Base-by-base conservation (phyloP, 2,797 vertebrate genomes). In the Platyrinchus mystaceus region DNA sequence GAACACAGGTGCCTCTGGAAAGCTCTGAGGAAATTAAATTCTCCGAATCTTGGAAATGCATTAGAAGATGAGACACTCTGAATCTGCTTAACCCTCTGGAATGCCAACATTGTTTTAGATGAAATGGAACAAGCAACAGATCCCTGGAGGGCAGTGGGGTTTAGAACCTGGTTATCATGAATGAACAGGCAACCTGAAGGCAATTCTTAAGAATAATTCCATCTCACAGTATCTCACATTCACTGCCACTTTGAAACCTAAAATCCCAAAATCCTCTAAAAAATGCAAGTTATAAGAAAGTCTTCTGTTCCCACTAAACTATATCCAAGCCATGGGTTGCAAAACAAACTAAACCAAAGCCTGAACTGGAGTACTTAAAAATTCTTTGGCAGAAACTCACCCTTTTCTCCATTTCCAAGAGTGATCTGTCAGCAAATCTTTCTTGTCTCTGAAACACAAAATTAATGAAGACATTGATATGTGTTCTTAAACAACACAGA, bases 351-450 rank as follows among this genome's bases (percentile, higher is more conserved):
- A 41, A 89, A 90, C 52, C 19, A 90, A 94, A 82, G 66, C 27
- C 50, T 46, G 67, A 60, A 80, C 1, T 71, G 27, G 37, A 94
- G 13, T 32, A 80, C 53, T 82, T 62, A 87, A 26, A 76, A 95
- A 87, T 49, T 74, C 23, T 82, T 62, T 93, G 73, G 56, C 53
- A 70, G 68, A 96, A 91, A 96, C 96, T 98, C 98, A 99, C 99
- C 99, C 99, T 99, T 99, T 99, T 99, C 98, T 99, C 99, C 98
- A 99, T 99, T 98, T 99, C 99, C 92, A 99, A 98, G 97, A 99
- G 98, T 90, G 99, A 99, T 97, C 99, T 98, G 97, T 99, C 99
- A 88, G 99, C 98, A 96, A 98, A 99, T 96, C 99, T 99, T 97
- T 99, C 99, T 98, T 99, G 99, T 97, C 99, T 99, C 99, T 99